phyloP scores from a whole-genome alignment of 2,888 invertebrate species.

The Napeogenes inachia region DNA sequence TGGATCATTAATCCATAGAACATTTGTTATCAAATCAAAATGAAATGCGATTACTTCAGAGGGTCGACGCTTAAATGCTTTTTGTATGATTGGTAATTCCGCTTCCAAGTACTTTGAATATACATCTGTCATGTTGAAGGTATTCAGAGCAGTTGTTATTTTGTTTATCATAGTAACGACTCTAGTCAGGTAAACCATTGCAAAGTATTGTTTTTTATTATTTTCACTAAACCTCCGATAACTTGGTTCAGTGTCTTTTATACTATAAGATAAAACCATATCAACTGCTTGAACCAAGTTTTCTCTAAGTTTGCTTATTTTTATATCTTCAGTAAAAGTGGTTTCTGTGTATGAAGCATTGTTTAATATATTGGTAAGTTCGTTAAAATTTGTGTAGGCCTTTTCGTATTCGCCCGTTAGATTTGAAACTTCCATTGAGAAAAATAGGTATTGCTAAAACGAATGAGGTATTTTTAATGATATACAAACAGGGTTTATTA shows the following conservation, averaged over 20 bases:
- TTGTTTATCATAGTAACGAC: conserved; percentile 54
- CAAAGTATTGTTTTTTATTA: conserved; percentile 51
- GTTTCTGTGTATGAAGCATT: conserved; percentile 45
- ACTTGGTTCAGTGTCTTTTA: conserved; percentile 44
- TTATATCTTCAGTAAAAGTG: conserved; percentile 40
- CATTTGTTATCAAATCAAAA: conserved; percentile 60
- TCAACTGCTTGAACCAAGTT: conserved; percentile 52
- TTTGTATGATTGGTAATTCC: conserved; percentile 47
- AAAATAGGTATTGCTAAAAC: conserved; percentile 68
- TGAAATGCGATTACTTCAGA: conserved; percentile 52
- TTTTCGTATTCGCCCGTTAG: conserved; percentile 53
- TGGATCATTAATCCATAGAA: conserved; percentile 46
- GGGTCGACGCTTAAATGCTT: conserved; percentile 54
- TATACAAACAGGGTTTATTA: too few species aligned
- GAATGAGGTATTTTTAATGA: conserved; percentile 8
- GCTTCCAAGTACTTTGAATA: conserved; percentile 39
- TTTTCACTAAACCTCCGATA: conserved; percentile 52
- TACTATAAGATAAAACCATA: conserved; percentile 46
- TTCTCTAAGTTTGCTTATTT: conserved; percentile 42
- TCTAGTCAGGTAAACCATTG: conserved; percentile 55
- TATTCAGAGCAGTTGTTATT: conserved; percentile 42
- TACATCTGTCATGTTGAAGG: conserved; percentile 34
- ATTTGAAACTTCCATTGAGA: conserved; percentile 46
- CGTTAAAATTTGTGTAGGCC: conserved; percentile 47
- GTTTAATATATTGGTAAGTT: conserved; percentile 42